A percentile compares a stretch with the other conserved stretches of the same genome.
Evolutionary conservation across 2,113 vertebrate species (phyloP).

Genomic region (Lathamus discolor): DNA sequence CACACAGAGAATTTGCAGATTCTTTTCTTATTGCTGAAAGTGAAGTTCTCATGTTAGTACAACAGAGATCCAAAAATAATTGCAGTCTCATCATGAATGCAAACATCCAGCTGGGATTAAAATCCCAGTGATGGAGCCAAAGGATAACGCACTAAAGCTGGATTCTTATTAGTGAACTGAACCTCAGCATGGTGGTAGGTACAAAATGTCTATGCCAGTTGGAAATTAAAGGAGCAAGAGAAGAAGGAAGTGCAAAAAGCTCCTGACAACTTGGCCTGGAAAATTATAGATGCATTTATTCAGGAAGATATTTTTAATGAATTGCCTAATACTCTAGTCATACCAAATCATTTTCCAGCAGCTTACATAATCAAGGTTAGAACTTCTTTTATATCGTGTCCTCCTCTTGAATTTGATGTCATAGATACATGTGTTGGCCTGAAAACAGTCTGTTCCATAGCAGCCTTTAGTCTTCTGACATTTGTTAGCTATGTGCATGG

Average conservation of each 20-base stretch:
- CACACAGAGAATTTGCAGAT: not conserved
- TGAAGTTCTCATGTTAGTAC: not conserved
- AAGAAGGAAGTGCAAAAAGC: not conserved
- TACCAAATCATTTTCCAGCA: not conserved
- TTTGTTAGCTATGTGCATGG: not conserved
- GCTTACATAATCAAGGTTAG: not conserved
- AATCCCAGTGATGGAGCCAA: not conserved
- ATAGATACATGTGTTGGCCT: not conserved
- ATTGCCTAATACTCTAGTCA: not conserved
- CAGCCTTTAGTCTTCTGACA: not conserved
- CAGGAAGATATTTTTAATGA: not conserved
- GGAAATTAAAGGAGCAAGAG: not conserved
- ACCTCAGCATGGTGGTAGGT: not conserved
- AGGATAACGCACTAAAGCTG: not conserved
- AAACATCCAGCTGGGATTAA: slow-evolving; percentile 49
- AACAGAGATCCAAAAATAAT: slow-evolving; percentile 35
- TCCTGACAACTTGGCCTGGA: not conserved
- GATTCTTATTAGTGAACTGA: slow-evolving; percentile 16
- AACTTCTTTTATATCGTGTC: not conserved
- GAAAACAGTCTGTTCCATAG: not conserved
- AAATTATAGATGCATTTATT: not conserved
- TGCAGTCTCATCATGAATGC: slow-evolving; percentile 29
- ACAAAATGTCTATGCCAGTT: not conserved
- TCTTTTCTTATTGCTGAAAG: not conserved
- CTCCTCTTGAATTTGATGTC: not conserved